Base-by-base conservation (phyloP, 2,113 vertebrate species). In the Herpetotheres cachinnans region DNA sequence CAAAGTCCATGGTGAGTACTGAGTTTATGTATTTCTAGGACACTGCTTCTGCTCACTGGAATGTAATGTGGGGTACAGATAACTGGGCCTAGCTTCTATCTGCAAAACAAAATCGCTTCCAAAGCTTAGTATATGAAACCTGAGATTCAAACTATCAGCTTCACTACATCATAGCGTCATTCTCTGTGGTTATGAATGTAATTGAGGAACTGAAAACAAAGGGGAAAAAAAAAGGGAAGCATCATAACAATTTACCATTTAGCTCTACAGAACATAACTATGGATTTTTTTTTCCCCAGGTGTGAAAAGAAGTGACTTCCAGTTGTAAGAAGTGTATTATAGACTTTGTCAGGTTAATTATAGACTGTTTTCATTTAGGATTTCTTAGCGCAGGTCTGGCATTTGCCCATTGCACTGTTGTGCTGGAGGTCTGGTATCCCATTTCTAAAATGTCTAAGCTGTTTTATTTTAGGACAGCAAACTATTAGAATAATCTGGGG, bases 141-240 rank as follows among this genome's bases (percentile, higher is more conserved):
- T 30, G 40, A 54, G 12, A 21, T 82, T 79, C 22, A 80, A 65
- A 38, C 6, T 61, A 18, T 56, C 0, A 2, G 10, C 21, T 88
- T 82, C 61, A 32, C 7, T 56, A 26, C 24, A 69, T 42, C 18
- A 10, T 63, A 20, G n/a, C 6, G 27, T 88, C 21, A 40, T 88
- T 90, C 92, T 72, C 26, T 32, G 4, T 66, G 24, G 13, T 54
- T 86, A 42, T 54, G n/a, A 81, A 56, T 38, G 24, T 32, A 65
- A 73, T 1, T 29, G 47, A 62, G 16, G 19, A 22, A 83, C 8
- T 24, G 26, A 85, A 79, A 94, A 59, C 10, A 87, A 81, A 61
- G 7, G 8, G 8, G 1, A n/a, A 2, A 2, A 30, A 13, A 36
- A 29, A 69, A 55, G 12, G 9, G 4, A 29, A 69, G 6, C 11